Evolutionary conservation across 2,888 invertebrate species (phyloP).

Genomic region (Pseudanteris insignis): DNA sequence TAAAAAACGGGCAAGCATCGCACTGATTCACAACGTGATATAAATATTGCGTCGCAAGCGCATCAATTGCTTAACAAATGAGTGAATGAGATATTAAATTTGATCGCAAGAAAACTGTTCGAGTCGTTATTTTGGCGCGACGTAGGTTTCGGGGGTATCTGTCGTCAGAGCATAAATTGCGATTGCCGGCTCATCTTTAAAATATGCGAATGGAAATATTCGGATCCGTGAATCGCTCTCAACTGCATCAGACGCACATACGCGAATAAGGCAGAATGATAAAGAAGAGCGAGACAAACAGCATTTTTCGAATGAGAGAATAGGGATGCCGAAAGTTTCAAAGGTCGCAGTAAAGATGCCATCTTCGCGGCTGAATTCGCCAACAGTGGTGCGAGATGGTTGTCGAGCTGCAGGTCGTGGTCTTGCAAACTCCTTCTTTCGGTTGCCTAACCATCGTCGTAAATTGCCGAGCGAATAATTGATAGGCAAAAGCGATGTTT

Average conservation of each 20-base stretch:
- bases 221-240: constrained; percentile 49
- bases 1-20: too few species aligned
- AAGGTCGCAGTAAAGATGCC: constrained; percentile 61
- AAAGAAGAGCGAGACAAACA: constrained; percentile 7
- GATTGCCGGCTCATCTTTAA: constrained; percentile 62
- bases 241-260: constrained; percentile 46
- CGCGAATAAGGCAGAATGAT: not conserved
- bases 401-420: constrained; percentile 33
- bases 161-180: constrained; percentile 55
- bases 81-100: constrained; percentile 31
- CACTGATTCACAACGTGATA: too few species aligned
- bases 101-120: constrained; percentile 41
- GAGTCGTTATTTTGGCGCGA: constrained; percentile 37
- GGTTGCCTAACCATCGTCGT: constrained; percentile 48
- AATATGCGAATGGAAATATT: constrained; percentile 64
- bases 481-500: constrained; percentile 65
- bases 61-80: constrained; percentile 18
- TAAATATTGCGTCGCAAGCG: constrained; percentile 22
- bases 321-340: constrained; percentile 51
- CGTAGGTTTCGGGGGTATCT: constrained; percentile 29
- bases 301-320: constrained; percentile 13
- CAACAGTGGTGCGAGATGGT: constrained; percentile 33
- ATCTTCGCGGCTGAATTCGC: constrained; percentile 55
- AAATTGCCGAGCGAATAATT: constrained; percentile 65
- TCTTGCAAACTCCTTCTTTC: constrained; percentile 44